These are phyloP conservation scores for Echinops telfairi DNA, from an alignment of 2,113 vertebrate genomes.

Conservation along the genomic window DNA sequence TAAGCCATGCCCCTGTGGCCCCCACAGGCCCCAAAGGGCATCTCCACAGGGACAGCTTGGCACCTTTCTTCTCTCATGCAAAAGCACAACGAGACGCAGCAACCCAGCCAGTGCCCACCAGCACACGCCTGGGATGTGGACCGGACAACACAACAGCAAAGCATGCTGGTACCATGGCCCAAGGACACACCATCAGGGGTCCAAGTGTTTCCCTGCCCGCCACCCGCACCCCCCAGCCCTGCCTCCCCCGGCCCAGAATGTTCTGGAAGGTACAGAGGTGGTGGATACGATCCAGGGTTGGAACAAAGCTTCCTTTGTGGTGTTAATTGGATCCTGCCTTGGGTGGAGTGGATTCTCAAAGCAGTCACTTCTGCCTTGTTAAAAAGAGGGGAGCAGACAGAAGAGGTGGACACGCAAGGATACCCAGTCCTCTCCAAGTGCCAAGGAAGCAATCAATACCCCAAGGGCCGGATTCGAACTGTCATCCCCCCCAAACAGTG, in stretches of 20 bases:
- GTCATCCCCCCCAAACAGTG: background rate
- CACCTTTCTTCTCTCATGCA: background rate
- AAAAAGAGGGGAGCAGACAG: no score
- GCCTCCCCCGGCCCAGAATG: background rate
- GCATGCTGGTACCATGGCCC: no score
- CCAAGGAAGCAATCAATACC: background rate
- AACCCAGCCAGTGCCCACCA: background rate
- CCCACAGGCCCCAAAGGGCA: no score
- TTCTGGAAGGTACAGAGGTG: background rate
- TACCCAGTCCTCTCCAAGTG: background rate
- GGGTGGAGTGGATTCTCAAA: background rate
- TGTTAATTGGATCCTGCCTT: background rate
- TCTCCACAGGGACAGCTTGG: background rate
- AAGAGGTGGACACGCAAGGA: background rate
- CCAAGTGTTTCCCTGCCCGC: background rate
- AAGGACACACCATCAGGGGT: background rate
- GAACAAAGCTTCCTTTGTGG: background rate
- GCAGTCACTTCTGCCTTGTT: background rate
- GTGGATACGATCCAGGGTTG: background rate
- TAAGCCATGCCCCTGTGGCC: background rate
- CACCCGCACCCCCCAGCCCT: no score
- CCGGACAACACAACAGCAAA: no score
- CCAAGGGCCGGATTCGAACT: background rate
- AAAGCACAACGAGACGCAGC: background rate
- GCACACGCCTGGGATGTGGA: background rate